Percentiles rank a stretch among this genome's conserved stretches.
These are phyloP conservation scores for Belonocnema kinseyi DNA, from an alignment of 1,140 invertebrate species.

Conservation along the genomic window DNA sequence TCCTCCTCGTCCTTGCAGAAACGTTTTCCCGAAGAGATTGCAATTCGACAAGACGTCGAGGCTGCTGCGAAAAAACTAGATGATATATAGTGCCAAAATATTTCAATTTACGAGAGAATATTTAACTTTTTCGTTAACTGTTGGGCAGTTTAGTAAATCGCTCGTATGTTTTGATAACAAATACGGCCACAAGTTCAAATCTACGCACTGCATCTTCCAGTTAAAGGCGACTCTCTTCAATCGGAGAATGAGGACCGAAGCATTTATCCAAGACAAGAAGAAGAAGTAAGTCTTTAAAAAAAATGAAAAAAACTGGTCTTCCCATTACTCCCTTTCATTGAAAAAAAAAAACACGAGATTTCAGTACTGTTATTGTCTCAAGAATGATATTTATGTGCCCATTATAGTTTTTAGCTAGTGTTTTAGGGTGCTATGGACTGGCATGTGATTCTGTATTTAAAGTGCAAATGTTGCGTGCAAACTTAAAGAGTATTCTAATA, in stretches of 20 bases:
- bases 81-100: slow-evolving; percentile 59
- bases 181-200: slow-evolving; percentile 16
- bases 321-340: slow-evolving; percentile 3
- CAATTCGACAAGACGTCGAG: slow-evolving; percentile 32
- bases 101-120: slow-evolving; percentile 22
- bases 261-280: not conserved
- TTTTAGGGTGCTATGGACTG: slow-evolving; percentile 65
- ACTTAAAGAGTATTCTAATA: slow-evolving; percentile 70
- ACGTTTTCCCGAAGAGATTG: slow-evolving; percentile 27
- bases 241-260: slow-evolving; percentile 11
- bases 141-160: slow-evolving; percentile 4
- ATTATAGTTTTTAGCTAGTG: slow-evolving; percentile 32
- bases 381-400: slow-evolving; percentile 29
- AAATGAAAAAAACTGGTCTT: not conserved
- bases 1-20: not conserved
- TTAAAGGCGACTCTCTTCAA: not conserved
- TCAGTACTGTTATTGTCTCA: slow-evolving; percentile 19
- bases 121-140: slow-evolving; percentile 1
- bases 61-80: slow-evolving; percentile 37
- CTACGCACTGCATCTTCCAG: not conserved
- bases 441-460: slow-evolving; percentile 74
- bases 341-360: slow-evolving; percentile 8
- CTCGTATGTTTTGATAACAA: not conserved
- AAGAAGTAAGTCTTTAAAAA: not conserved
- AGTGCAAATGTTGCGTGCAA: slow-evolving; percentile 69